Evolutionary conservation across 2,888 invertebrate genomes (phyloP), one percentile per base, ranked within the genome.

Genomic region (Machimus rusticus): DNA sequence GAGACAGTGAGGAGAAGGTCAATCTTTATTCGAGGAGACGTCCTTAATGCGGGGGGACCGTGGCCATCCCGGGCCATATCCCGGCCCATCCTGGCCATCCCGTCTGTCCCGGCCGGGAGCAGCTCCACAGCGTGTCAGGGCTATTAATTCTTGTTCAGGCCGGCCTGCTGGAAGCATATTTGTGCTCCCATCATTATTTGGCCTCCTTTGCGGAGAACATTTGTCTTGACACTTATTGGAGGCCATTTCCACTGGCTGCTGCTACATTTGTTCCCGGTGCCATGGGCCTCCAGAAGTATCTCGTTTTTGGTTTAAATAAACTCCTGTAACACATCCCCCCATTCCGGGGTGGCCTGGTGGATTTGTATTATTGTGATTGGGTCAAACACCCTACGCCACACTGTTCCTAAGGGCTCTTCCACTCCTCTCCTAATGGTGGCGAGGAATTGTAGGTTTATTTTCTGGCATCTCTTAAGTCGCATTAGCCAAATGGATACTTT

Each of bases 211-310:
- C 57, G 79, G 85, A 74, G 74, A 78, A 88, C 88, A 88, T 88
- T 88, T 87, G 79, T 88, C 88, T 88, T 88, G 88, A 85, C 82
- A 85, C 88, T 87, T 88, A 88, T 87, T 88, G 85, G 85, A 37
- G 74, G 74, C 85, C 74, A 85, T 85, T 85, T 74, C 85, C 28
- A 74, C 76, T 81, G 79, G 81, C 37, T 79, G 81, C 37, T 79
- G 28, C 28, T 66, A 37, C 57, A 74, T 57, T 66, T 74, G 84
- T 74, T 37, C 43, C 76, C 43, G 39, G 19, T 39, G 28, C 51
- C 51, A 16, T 43, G 51, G 28, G 39, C 78, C 78, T 39, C 19
- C 57, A 84, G 31, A 34, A 86, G 76, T 43, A 77, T 37, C 86
- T 77, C 37, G 57, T 74, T 86, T 76, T 77, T 51, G 74, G 76